Percentiles rank a stretch among this genome's conserved stretches.
Evolutionary conservation across 2,113 vertebrate species (phyloP).

Genomic region (Thymallus thymallus): DNA sequence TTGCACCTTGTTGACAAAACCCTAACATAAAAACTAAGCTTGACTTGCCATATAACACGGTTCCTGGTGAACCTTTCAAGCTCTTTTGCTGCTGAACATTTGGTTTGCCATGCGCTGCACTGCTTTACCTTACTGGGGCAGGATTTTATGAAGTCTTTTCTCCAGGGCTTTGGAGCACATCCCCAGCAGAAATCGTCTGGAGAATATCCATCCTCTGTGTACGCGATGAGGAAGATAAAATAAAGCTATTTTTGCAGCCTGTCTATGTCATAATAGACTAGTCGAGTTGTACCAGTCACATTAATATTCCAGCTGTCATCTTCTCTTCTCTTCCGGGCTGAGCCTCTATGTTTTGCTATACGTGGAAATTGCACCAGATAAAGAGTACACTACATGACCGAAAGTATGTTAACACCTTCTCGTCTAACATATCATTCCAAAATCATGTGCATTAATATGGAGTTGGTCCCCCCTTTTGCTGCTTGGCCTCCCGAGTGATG

Average conservation of each 20-base stretch:
- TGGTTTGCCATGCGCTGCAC: not conserved
- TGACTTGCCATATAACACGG: not conserved
- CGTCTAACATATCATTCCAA: too few species aligned
- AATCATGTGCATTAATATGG: too few species aligned
- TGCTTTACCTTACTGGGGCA: constrained; percentile 17
- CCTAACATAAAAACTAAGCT: not conserved
- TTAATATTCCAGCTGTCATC: constrained; percentile 54
- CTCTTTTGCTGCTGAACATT: constrained; percentile 5
- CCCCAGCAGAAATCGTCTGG: constrained; percentile 24
- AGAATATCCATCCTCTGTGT: constrained; percentile 36
- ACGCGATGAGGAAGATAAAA: constrained; percentile 17
- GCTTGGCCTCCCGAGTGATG: too few species aligned
- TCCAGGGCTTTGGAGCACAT: constrained; percentile 22
- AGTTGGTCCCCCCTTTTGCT: too few species aligned
- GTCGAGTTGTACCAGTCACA: constrained; percentile 54
- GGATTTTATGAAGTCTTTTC: constrained; percentile 19
- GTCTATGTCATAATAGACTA: constrained; percentile 42
- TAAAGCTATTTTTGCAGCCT: constrained; percentile 31
- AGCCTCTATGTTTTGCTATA: constrained; percentile 40
- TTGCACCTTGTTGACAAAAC: constrained; percentile 11
- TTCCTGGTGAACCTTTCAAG: constrained; percentile 8
- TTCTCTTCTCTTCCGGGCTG: constrained; percentile 36
- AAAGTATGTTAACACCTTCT: too few species aligned
- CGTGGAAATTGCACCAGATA: constrained; percentile 50
- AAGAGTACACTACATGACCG: constrained; percentile 46